Evolutionary conservation across 2,113 vertebrate genomes (phyloP).

Genomic region (Danio rerio): GRCz12tu NC_133193.1:44170001-44170500

Average conservation of each 20-base stretch:
- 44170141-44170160: no score
- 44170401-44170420: not conserved
- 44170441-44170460: slow-evolving; percentile 20
- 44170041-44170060: no score
- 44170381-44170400: slow-evolving; percentile 11
- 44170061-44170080: no score
- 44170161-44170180: not conserved
- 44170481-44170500: slow-evolving; percentile 41
- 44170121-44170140: no score
- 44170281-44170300: not conserved
- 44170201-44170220: not conserved
- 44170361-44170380: not conserved
- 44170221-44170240: not conserved
- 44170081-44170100: no score
- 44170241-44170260: not conserved
- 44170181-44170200: not conserved
- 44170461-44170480: slow-evolving; percentile 11
- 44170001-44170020: no score
- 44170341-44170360: not conserved
- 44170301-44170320: not conserved
- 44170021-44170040: no score
- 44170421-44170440: not conserved
- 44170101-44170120: no score
- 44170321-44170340: not conserved
- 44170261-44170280: not conserved